Evolutionary conservation across 2,888 invertebrate species (phyloP).

Genomic region (Dryadula phaetusa): DNA sequence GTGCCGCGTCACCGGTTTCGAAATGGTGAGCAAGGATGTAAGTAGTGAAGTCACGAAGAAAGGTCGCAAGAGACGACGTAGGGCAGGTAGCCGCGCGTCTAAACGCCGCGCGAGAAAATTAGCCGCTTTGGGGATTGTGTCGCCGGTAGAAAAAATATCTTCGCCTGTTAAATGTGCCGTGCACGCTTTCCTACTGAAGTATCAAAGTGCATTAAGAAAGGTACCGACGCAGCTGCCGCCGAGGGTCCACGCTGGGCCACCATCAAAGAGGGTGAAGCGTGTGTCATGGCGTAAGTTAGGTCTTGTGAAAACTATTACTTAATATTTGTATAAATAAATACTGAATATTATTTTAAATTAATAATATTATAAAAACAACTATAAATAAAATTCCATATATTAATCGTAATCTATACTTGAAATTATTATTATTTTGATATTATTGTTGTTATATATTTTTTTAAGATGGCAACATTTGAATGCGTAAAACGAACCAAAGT

Average conservation of each 20-base stretch:
- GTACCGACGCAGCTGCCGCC: conserved; percentile 74
- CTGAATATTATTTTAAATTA: no score
- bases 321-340: no score
- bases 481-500: no score
- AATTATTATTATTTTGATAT: no score
- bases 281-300: conserved; percentile 78
- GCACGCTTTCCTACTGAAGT: conserved; percentile 70
- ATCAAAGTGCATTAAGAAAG: conserved; percentile 71
- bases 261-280: conserved; percentile 71
- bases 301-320: not conserved
- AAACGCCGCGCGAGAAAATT: conserved; percentile 61
- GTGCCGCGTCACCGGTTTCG: conserved; percentile 51
- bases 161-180: conserved; percentile 74
- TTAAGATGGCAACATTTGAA: no score
- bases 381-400: no score
- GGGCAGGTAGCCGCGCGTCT: conserved; percentile 62
- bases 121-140: conserved; percentile 47
- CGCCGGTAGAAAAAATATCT: conserved; percentile 44
- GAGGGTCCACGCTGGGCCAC: conserved; percentile 70
- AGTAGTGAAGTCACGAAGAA: conserved; percentile 60
- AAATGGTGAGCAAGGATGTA: conserved; percentile 67
- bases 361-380: no score
- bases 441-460: no score
- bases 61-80: conserved; percentile 60
- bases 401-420: no score